These are phyloP conservation scores for Penaeus japonicus DNA, from an alignment of 1,140 invertebrate species.

Conservation along the genomic window DNA sequence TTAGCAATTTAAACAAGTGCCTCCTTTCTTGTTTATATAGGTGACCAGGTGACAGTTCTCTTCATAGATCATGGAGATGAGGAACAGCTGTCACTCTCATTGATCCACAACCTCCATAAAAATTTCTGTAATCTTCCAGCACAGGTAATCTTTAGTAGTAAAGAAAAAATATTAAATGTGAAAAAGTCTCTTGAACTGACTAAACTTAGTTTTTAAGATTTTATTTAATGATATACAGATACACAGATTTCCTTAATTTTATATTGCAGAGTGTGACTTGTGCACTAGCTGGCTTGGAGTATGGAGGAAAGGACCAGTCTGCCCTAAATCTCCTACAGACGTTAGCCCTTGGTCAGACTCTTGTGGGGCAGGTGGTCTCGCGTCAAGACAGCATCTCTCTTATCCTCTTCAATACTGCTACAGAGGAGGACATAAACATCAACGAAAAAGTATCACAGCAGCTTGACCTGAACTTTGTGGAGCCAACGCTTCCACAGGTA, in stretches of 20 bases:
- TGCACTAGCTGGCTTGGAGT: conserved; percentile 70
- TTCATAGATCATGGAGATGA: conserved; percentile 74
- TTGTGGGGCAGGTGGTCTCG: conserved; percentile 41
- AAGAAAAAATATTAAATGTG: background rate
- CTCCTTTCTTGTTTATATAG: background rate
- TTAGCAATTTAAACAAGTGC: background rate
- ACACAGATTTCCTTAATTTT: conserved; percentile 20
- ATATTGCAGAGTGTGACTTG: conserved; percentile 69
- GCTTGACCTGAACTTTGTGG: conserved; percentile 58
- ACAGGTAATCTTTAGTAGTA: conserved; percentile 66
- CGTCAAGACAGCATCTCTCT: conserved; percentile 17
- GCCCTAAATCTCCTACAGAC: conserved; percentile 7
- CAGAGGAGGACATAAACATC: conserved; percentile 61
- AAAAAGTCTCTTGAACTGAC: background rate
- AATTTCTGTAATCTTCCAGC: conserved; percentile 70
- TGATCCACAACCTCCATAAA: conserved; percentile 68
- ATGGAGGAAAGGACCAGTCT: conserved; percentile 63
- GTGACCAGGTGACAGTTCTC: conserved; percentile 65
- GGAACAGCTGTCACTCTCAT: conserved; percentile 64
- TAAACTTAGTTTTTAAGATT: too few species aligned
- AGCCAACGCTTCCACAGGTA: conserved; percentile 61
- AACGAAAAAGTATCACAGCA: conserved; percentile 60
- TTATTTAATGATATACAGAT: background rate
- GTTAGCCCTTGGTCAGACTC: conserved; percentile 43
- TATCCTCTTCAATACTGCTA: conserved; percentile 56